Evolutionary conservation across 1,140 invertebrate species (phyloP).

Genomic region (Cecropterus lyciades): DNA sequence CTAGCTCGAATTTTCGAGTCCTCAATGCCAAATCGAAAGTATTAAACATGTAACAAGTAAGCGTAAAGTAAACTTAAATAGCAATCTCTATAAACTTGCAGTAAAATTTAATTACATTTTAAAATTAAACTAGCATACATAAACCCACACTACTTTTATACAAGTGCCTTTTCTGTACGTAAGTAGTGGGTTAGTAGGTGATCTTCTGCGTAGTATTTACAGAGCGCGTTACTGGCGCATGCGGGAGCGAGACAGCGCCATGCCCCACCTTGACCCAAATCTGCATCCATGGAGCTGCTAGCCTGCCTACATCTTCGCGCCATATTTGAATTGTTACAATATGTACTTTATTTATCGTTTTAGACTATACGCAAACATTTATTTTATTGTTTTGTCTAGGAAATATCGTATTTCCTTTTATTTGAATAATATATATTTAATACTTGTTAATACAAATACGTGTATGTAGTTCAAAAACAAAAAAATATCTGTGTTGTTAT

Average conservation of each 20-base stretch:
- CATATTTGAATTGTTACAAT: slow-evolving; percentile 37
- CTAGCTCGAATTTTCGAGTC: neutral
- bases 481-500: no score
- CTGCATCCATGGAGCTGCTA: slow-evolving; percentile 29
- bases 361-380: neutral
- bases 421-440: neutral
- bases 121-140: slow-evolving; percentile 3
- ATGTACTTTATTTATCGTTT: neutral
- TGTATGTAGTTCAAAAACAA: neutral
- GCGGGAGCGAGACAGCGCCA: slow-evolving; percentile 39
- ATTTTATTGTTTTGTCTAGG: neutral
- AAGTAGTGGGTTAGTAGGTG: slow-evolving; percentile 39
- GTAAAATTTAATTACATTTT: neutral
- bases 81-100: neutral
- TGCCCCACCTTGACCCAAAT: slow-evolving; percentile 46
- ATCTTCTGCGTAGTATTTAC: slow-evolving; percentile 36
- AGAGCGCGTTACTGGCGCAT: slow-evolving; percentile 39
- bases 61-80: no score
- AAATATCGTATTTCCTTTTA: neutral
- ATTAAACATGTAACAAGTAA: neutral
- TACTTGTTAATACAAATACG: neutral
- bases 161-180: slow-evolving; percentile 36
- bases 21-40: neutral
- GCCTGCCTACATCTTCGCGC: slow-evolving; percentile 38
- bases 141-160: slow-evolving; percentile 13